Evolutionary conservation across 2,797 vertebrate genomes (phyloP).

Genomic region (Adrianichthys oophorus): DNA sequence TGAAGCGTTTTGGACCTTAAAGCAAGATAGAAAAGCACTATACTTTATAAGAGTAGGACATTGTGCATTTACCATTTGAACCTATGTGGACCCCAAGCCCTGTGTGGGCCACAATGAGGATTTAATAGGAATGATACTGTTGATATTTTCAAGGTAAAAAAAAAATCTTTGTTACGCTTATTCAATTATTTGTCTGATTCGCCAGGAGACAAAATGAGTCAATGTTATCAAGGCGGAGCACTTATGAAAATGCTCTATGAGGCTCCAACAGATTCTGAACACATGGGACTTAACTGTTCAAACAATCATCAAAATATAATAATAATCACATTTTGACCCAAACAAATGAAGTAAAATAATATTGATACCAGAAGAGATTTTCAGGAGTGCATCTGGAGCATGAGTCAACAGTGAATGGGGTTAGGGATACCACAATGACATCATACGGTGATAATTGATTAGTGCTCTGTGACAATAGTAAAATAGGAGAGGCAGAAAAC

Average conservation of each 20-base stretch:
- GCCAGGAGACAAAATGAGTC: conserved; percentile 69
- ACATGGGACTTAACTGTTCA: no score
- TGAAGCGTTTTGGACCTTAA: no score
- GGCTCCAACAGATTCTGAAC: no score
- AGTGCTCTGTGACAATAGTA: conserved; percentile 57
- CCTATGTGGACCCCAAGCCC: no score
- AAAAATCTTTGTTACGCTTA: conserved; percentile 64
- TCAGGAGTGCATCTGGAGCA: conserved; percentile 31
- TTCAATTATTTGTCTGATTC: conserved; percentile 65
- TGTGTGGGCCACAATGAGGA: conserved; percentile 16
- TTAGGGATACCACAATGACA: conserved; percentile 65
- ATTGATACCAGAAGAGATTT: not conserved
- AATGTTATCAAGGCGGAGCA: conserved; percentile 50
- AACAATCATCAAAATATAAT: not conserved
- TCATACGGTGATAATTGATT: conserved; percentile 74
- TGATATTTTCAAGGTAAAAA: conserved; percentile 20
- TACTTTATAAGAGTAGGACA: no score
- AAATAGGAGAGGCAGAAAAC: conserved; percentile 19
- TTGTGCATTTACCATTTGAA: no score
- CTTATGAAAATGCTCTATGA: conserved; percentile 64
- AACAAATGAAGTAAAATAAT: no score
- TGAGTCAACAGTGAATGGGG: conserved; percentile 43
- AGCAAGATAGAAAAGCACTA: no score
- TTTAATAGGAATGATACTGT: conserved; percentile 6
- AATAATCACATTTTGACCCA: not conserved